A percentile compares a stretch with the other conserved stretches of the same genome.
These are phyloP conservation scores for Pseudolaguvia tuberculata DNA, from an alignment of 2,113 vertebrate species.

Conservation along the genomic window DNA sequence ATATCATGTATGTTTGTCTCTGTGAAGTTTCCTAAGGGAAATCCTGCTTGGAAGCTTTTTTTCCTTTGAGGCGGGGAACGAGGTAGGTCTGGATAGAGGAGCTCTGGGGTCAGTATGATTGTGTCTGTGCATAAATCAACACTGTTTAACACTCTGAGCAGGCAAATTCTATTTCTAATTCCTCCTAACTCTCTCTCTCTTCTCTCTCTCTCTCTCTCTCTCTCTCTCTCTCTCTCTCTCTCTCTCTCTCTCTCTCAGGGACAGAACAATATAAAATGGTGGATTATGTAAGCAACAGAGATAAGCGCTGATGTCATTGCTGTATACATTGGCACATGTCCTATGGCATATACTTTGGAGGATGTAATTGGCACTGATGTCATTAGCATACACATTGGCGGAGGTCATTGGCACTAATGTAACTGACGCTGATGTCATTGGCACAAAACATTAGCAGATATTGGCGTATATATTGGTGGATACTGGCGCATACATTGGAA, in stretches of 20 bases:
- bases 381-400: background rate
- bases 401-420: too few relatives aligned
- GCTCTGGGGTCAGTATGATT: background rate
- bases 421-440: too few relatives aligned
- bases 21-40: slow-evolving; percentile 9
- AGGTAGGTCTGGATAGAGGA: slow-evolving; percentile 1
- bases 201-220: background rate
- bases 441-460: background rate
- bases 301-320: too few relatives aligned
- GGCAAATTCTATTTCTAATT: background rate
- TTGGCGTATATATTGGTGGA: too few relatives aligned
- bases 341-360: background rate
- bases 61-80: slow-evolving; percentile 1
- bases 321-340: background rate
- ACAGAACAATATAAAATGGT: background rate
- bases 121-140: slow-evolving; percentile 42
- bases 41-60: slow-evolving; percentile 27
- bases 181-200: background rate
- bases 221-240: background rate
- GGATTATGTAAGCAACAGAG: background rate
- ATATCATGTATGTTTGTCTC: slow-evolving; percentile 11
- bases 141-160: slow-evolving; percentile 29
- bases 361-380: slow-evolving; percentile 1
- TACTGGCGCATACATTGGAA: background rate
- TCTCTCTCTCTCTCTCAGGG: background rate